Evolutionary conservation across 2,797 vertebrate genomes (phyloP), one percentile per base, ranked within the genome.

Genomic region (Pempheris klunzingeri): DNA sequence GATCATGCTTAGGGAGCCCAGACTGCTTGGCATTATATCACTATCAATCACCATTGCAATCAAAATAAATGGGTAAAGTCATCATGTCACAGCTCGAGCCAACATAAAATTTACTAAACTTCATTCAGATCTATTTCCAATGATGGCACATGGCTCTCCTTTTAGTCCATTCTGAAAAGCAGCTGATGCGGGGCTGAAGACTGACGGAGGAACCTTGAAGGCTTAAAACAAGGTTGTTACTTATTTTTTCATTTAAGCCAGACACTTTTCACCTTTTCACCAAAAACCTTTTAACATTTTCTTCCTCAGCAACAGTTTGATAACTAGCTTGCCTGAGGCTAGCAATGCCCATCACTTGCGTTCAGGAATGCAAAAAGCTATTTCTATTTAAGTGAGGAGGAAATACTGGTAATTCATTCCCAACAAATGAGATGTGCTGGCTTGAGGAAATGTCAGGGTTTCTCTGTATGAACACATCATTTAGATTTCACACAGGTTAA

Each of bases 51-150:
- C 24, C 1, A 64, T 59, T 18, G 71, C 90, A 92, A 92, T 93
- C 92, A 90, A 92, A 92, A 91, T 88, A 89, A 93, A 93, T 92
- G 89, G 86, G 57, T 71, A 65, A 87, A 91, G 89, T 86, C 89
- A 84, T 89, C 84, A 87, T 81, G 87, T 90, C 88, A 84, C 82
- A 68, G 80, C 82, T 77, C 41, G 13, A 81, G 87, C 84, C 88
- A 87, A 85, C 86, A 85, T 71, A 41, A 84, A 87, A 89, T 90
- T 81, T 85, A 81, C 80, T 83, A 85, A 91, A 90, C 84, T 90
- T 89, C 64, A 72, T 49, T 68, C 71, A 80, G 57, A 87, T 90
- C 75, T 84, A 83, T 86, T 72, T 63, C 71, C 49, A 73, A 64
- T 70, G 65, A 84, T 63, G 71, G 77, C 28, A 50, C 41, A 52